phyloP scores from a whole-genome alignment of 2,113 vertebrate genomes.

The Tympanuchus pallidicinctus region DNA sequence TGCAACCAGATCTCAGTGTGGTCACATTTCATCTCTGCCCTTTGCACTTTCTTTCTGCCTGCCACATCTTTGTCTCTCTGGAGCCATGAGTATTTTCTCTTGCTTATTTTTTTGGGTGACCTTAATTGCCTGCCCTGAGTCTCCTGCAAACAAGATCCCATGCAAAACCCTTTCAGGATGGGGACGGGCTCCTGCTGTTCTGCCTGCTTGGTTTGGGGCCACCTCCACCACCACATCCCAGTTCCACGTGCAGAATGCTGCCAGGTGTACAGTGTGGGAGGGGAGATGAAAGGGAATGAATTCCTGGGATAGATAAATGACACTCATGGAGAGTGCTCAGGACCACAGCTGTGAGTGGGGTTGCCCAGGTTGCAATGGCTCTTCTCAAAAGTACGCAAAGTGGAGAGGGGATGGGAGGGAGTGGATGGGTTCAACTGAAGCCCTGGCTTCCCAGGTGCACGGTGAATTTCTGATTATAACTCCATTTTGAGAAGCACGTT shows the following conservation, averaged over 20 bases:
- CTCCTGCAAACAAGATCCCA: background rate
- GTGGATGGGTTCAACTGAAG: background rate
- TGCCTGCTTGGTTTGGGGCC: background rate
- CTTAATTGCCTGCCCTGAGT: accelerated
- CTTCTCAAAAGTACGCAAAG: background rate
- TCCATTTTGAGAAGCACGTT: background rate
- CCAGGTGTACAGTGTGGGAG: too few relatives aligned
- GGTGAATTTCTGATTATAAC: background rate
- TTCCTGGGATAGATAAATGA: background rate
- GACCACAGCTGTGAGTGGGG: background rate
- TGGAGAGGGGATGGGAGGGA: background rate
- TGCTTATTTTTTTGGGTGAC: background rate
- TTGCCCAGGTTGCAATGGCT: background rate
- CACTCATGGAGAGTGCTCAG: background rate
- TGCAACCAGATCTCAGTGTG: background rate
- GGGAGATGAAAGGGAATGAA: background rate
- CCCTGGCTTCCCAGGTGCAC: background rate
- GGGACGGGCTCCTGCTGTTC: background rate
- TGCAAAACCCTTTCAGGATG: background rate
- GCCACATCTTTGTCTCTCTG: background rate
- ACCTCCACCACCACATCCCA: background rate
- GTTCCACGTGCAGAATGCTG: background rate
- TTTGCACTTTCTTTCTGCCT: background rate
- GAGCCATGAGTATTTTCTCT: background rate
- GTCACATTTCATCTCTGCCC: background rate